Evolutionary conservation across 2,797 vertebrate genomes (phyloP), one percentile per base, ranked within the genome.

Genomic region (Acrocephalus scirpaceus): DNA sequence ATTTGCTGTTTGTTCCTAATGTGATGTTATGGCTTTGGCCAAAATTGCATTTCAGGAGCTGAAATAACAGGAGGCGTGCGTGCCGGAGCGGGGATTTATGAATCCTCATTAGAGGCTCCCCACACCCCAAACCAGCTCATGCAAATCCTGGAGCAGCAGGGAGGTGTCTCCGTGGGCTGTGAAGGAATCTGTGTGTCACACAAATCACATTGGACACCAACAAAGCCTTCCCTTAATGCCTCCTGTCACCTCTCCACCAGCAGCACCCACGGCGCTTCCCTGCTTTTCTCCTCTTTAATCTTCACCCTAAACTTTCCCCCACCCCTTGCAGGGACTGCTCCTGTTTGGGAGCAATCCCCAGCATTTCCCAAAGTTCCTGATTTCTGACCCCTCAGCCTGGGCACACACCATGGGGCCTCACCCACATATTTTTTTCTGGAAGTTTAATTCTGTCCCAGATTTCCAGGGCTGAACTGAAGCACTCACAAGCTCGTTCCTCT

Each of bases 291-390:
- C 45, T 11, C 3, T 18, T 77, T 48, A 16, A 86, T 61, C 67
- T 72, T 45, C 7, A 6, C 50, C 51, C 18, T 13, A 8, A 50
- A 62, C 61, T 58, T 91, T 32, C 38, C 38, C 5, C 14, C 77
- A 18, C 54, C 72, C 34, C 12, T n/a, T 54, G 47, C n/a, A 8
- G 48, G 38, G 34, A 5, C 61, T 3, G 5, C 71, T 57, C 25
- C 44, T 42, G 9, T 5, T 1, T 16, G 72, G 48, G 48, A 40
- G 4, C 21, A 13, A 6, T 19, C 9, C 34, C 42, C 0, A 0
- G 1, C 18, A 13, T 47, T 50, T 74, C 36, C 48, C 15, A 1
- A 40, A 16, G 8, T 7, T 48, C 27, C 36, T 64, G 27, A 14
- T 16, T 50, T 42, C 50, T 26, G 6, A 15, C 32, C 36, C 36